These are phyloP conservation scores for Malthinus flaveolus DNA, from an alignment of 2,888 invertebrate genomes.

Conservation along the genomic window DNA sequence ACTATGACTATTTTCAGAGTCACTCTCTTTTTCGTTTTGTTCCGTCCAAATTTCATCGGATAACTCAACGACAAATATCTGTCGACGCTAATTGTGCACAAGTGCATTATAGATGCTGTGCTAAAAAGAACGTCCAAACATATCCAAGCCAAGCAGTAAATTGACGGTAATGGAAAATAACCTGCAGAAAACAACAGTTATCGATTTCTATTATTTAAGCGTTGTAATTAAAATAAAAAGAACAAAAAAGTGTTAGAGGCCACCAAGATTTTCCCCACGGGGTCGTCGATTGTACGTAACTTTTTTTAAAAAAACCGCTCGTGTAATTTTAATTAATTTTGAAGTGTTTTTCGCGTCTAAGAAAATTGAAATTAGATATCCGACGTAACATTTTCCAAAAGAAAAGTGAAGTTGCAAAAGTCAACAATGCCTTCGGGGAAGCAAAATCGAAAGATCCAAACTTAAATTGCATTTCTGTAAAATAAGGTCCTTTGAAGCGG, in stretches of 20 bases:
- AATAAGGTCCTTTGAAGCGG: slow-evolving; percentile 9
- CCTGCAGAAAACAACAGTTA: slow-evolving; percentile 60
- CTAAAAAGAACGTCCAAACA: slow-evolving; percentile 95
- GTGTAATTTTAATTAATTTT: too few species aligned
- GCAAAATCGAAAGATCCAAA: slow-evolving; percentile 10
- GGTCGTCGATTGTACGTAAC: too few species aligned
- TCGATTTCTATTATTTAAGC: too few species aligned
- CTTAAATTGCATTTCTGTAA: slow-evolving; percentile 11
- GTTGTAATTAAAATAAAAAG: too few species aligned
- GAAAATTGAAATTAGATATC: slow-evolving; percentile 7
- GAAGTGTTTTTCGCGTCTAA: too few species aligned
- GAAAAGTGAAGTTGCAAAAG: background rate
- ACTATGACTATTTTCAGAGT: slow-evolving; percentile 90
- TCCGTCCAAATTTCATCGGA: slow-evolving; percentile 90
- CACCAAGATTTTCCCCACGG: too few species aligned
- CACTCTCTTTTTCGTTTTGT: slow-evolving; percentile 83
- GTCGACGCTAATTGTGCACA: slow-evolving; percentile 96
- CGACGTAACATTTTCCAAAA: slow-evolving; percentile 5
- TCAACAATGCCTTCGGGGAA: slow-evolving; percentile 9
- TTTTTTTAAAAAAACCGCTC: background rate
- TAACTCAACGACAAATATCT: slow-evolving; percentile 89
- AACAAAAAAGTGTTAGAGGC: too few species aligned
- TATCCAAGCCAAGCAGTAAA: slow-evolving; percentile 92
- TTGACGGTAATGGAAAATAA: slow-evolving; percentile 78
- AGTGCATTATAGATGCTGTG: slow-evolving; percentile 95